Percentiles rank a stretch among this genome's conserved stretches.
These are phyloP conservation scores for Catalaphyllia jardinei DNA, from an alignment of 64 coral and sea anemone genomes.

Conservation along the genomic window DNA sequence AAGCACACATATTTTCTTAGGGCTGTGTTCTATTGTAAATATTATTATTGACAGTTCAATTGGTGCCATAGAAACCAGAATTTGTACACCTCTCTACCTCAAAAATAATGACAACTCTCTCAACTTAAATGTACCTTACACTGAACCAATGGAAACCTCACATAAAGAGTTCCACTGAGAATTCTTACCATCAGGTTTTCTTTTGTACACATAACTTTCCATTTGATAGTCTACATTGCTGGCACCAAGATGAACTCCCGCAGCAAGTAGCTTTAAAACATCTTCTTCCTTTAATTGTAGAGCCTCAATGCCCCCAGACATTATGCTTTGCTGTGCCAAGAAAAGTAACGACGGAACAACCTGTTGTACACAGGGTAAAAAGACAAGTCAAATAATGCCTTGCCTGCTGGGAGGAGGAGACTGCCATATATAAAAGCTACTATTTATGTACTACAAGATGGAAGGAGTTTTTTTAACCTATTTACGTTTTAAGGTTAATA, in stretches of 20 bases:
- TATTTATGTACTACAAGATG: too few species aligned
- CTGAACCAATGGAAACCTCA: background rate
- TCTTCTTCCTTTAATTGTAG: conserved; percentile 99
- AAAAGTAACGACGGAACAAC: conserved; percentile 69
- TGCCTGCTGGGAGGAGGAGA: too few species aligned
- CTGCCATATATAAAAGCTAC: too few species aligned
- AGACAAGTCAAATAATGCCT: too few species aligned
- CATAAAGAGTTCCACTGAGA: background rate
- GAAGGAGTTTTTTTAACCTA: too few species aligned
- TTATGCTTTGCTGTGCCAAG: conserved; percentile 72
- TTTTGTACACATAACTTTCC: conserved; percentile 92
- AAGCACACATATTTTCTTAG: too few species aligned
- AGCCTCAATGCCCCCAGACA: conserved; percentile 98
- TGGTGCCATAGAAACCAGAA: too few species aligned
- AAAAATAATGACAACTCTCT: background rate
- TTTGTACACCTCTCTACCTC: too few species aligned
- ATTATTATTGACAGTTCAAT: too few species aligned
- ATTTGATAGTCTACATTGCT: conserved; percentile 96
- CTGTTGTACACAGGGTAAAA: conserved; percentile 11
- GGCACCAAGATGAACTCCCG: conserved; percentile 86
- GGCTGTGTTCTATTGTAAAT: too few species aligned
- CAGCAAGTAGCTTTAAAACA: conserved; percentile 94
- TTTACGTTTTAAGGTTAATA: too few species aligned
- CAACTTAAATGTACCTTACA: too few species aligned
- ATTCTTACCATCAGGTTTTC: conserved; percentile 93